phyloP scores from a whole-genome alignment of 2,888 invertebrate genomes.

The Alcis repandata region DNA sequence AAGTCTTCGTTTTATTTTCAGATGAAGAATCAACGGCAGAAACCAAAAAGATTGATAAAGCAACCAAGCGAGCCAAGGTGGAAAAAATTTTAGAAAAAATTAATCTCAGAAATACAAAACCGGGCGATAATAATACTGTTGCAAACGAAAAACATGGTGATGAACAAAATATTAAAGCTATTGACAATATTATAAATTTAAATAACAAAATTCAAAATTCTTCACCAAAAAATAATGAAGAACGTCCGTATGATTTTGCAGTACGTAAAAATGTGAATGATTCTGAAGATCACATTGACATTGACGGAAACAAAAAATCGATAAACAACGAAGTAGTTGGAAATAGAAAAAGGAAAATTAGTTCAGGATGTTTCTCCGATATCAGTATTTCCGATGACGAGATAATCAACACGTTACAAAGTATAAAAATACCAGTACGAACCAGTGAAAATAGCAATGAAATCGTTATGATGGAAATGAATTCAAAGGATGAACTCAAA shows the following conservation, averaged over 20 bases:
- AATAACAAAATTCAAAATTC: too few relatives aligned
- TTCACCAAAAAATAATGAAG: not conserved
- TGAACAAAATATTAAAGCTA: not conserved
- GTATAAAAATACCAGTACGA: conserved; percentile 64
- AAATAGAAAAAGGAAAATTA: conserved; percentile 33
- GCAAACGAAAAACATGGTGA: not conserved
- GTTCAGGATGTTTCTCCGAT: conserved; percentile 51
- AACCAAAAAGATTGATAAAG: not conserved
- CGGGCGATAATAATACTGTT: too few relatives aligned
- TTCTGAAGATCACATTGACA: too few relatives aligned
- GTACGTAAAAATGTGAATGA: too few relatives aligned
- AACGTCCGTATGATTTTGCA: too few relatives aligned
- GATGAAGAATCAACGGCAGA: not conserved
- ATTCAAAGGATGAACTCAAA: conserved; percentile 7
- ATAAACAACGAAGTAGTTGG: conserved; percentile 1
- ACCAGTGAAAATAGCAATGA: too few relatives aligned
- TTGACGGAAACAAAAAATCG: not conserved
- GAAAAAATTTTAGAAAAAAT: conserved; percentile 65
- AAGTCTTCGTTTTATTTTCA: not conserved
- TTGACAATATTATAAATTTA: too few relatives aligned
- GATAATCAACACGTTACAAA: conserved; percentile 62
- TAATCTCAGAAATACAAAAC: too few relatives aligned
- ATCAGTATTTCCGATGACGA: conserved; percentile 62
- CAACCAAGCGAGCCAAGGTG: conserved; percentile 66
- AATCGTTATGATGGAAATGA: not conserved